Base-by-base conservation (phyloP, 2,888 invertebrate genomes). In the Agriopis leucophaearia region DNA sequence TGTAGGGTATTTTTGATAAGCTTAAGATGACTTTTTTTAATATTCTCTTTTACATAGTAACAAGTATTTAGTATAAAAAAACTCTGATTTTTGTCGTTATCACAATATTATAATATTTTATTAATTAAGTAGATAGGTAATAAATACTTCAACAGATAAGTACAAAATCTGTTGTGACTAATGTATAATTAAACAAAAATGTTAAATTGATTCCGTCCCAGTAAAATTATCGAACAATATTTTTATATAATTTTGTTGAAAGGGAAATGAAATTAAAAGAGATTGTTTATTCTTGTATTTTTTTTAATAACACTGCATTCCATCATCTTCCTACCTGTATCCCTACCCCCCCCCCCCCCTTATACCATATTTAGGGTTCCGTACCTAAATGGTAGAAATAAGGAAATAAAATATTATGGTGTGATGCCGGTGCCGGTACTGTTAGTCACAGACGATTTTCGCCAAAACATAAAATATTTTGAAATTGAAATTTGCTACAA, bases 141-240 rank as follows among this genome's bases (percentile, higher is more conserved):
- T n/a, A n/a, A n/a, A 5, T 50, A 10, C 27, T 38, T 54, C 38
- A 16, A 35, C 15, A 40, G 52, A 54, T 38, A 54, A 27, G 36
- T 52, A 61, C 52, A 44, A 61, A 61, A 54, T 61, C 61, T 61
- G 52, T 61, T 61, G 36, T 54, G 51, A 42, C 35, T 35, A 51
- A 50, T 50, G 10, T 12, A 1, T 18, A 48, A 9, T 27, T 27
- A 27, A 27, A 27, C 27, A 27, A 27, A 27, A 27, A 27, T 3
- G 27, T 44, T 44, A n/a, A 48, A 38, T 38, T 16, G 16, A 59
- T 59, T 47, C 48, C 58, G 58, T 59, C 58, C 58, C 58, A 48
- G 38, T 48, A 13, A 36, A 15, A 16, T 48, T 59, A 12, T 16
- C 15, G 7, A 27, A 48, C 27, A 38, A 42, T 50, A 40, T 16